Evolutionary conservation across 2,888 invertebrate species (phyloP).

Genomic region (Nebria salina): DNA sequence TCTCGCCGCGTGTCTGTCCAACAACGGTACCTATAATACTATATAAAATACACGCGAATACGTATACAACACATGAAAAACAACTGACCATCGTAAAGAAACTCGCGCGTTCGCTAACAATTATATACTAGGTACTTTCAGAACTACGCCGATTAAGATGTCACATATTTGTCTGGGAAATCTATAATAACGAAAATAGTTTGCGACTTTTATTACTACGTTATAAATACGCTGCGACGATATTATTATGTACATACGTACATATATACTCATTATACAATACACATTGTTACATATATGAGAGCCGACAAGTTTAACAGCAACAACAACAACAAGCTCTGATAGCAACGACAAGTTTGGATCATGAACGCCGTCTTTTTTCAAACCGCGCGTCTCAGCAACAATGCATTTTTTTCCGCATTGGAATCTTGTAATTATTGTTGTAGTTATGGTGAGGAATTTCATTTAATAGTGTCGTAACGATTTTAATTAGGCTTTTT

Average conservation of each 20-base stretch:
- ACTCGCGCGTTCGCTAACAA: neutral
- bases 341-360: neutral
- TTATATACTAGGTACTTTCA: neutral
- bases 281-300: too few species aligned
- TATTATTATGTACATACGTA: too few species aligned
- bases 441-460: slow-evolving; percentile 13
- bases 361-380: neutral
- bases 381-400: neutral
- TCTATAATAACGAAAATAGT: too few species aligned
- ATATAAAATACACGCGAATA: neutral
- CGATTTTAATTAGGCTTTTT: slow-evolving; percentile 16
- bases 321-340: neutral
- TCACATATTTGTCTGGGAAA: too few species aligned
- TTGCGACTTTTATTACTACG: too few species aligned
- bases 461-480: slow-evolving; percentile 14
- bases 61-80: neutral
- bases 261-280: too few species aligned
- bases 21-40: neutral
- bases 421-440: slow-evolving; percentile 20
- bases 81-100: too few species aligned
- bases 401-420: slow-evolving; percentile 12
- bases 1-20: neutral
- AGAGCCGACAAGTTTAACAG: neutral
- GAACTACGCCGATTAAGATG: too few species aligned
- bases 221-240: too few species aligned